phyloP scores from a whole-genome alignment of 2,888 invertebrate genomes.

The Mythimna ferrago region DNA sequence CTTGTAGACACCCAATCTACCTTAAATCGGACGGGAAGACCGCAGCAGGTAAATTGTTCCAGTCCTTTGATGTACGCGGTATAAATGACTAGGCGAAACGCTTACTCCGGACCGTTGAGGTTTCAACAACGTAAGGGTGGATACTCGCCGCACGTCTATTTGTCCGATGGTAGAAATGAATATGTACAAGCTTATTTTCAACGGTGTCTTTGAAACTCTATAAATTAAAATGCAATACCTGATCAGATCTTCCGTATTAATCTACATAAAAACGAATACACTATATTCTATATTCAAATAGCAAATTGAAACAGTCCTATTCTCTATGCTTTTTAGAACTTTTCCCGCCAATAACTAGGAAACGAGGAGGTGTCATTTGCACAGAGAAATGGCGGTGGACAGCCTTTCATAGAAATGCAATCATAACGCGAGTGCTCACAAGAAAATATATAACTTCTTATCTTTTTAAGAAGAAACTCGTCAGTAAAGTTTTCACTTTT shows the following conservation, averaged over 20 bases:
- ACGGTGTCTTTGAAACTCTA: not conserved
- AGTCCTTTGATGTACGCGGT: no score
- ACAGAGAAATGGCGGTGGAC: constrained; percentile 31
- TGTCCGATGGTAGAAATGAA: no score
- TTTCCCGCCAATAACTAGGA: constrained; percentile 33
- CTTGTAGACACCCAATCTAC: no score
- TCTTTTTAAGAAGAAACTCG: constrained; percentile 58
- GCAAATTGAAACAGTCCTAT: not conserved
- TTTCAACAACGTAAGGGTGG: no score
- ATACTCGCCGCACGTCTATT: no score
- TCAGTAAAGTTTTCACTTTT: constrained; percentile 66
- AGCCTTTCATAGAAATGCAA: constrained; percentile 59
- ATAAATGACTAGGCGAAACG: no score
- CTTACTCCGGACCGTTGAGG: no score
- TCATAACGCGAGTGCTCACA: constrained; percentile 41
- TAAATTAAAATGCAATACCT: not conserved
- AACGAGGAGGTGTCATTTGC: constrained; percentile 47
- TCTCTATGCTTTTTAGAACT: constrained; percentile 3
- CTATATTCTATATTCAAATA: constrained; percentile 4
- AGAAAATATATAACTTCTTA: constrained; percentile 54
- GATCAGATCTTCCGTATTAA: not conserved
- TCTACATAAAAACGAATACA: not conserved
- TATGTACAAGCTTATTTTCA: not conserved
- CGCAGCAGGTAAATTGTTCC: no score
- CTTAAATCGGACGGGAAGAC: no score